A percentile compares a stretch with the other conserved stretches of the same genome.
Conservation (phyloP, 2,888 invertebrate genomes). For the Epirrhoe alternata region DNA sequence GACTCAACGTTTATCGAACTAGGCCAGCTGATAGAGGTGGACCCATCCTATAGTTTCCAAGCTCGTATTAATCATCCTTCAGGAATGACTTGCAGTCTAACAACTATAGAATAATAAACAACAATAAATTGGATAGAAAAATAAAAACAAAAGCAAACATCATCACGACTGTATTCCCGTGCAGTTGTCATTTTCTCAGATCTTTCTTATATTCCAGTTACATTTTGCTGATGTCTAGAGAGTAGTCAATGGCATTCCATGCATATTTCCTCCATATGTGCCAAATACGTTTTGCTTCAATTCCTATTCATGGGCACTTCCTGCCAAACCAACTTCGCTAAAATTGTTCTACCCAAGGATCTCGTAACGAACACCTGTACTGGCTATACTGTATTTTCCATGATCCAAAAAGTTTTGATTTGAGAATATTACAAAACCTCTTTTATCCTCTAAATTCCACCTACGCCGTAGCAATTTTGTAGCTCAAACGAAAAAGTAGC, state of each 20-base stretch:
- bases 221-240: too few species aligned
- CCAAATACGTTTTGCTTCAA: neutral
- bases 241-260: too few species aligned
- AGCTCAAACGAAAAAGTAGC: neutral
- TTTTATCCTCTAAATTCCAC: neutral
- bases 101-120: too few species aligned
- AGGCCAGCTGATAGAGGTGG: neutral
- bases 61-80: slow-evolving; percentile 58
- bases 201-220: too few species aligned
- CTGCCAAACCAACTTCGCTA: neutral
- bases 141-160: too few species aligned
- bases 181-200: too few species aligned
- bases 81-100: slow-evolving; percentile 57
- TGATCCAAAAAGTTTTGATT: slow-evolving; percentile 3
- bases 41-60: slow-evolving; percentile 45
- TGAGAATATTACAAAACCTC: neutral
- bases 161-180: too few species aligned
- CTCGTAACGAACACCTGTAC: neutral
- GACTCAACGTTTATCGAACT: neutral
- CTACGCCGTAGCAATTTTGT: slow-evolving; percentile 16
- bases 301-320: neutral
- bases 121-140: neutral
- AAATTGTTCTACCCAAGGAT: neutral
- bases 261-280: too few species aligned
- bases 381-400: neutral